phyloP scores from a whole-genome alignment of 2,113 vertebrate species.

The Ptilorrhoa leucosticta region DNA sequence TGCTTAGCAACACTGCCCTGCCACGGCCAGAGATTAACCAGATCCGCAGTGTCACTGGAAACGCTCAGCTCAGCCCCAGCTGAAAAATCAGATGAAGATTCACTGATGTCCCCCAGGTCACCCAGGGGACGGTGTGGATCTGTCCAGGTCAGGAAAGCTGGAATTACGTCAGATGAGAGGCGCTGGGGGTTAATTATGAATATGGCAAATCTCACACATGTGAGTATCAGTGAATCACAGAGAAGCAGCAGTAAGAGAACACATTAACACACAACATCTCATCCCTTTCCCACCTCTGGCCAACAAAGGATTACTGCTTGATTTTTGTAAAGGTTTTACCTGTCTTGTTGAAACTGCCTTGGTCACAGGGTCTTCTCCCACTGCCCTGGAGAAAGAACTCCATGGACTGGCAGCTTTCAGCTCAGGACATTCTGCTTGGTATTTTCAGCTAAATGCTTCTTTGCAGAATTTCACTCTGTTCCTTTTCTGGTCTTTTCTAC shows the following conservation, averaged over 20 bases:
- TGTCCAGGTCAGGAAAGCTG: not conserved
- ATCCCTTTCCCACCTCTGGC: not conserved
- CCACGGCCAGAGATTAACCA: not conserved
- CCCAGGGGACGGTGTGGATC: not conserved
- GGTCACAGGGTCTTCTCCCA: not conserved
- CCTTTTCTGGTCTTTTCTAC: not conserved
- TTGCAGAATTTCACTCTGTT: not conserved
- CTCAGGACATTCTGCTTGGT: not conserved
- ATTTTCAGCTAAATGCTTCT: not conserved
- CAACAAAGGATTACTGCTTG: not conserved
- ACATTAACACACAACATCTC: not conserved
- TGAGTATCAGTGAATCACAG: not conserved
- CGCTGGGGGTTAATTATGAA: conserved; percentile 6
- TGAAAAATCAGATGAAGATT: not conserved
- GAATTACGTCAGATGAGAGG: conserved; percentile 8
- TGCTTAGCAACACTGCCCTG: conserved; percentile 66
- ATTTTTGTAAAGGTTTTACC: not conserved
- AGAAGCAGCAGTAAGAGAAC: not conserved
- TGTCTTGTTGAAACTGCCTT: not conserved
- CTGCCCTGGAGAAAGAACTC: not conserved
- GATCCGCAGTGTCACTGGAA: conserved; percentile 31
- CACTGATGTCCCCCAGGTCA: not conserved
- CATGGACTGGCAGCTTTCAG: not conserved
- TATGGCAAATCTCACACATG: not conserved
- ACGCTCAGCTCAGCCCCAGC: not conserved